phyloP scores from a whole-genome alignment of 2,888 invertebrate genomes.

The Morinoia aosen region DNA sequence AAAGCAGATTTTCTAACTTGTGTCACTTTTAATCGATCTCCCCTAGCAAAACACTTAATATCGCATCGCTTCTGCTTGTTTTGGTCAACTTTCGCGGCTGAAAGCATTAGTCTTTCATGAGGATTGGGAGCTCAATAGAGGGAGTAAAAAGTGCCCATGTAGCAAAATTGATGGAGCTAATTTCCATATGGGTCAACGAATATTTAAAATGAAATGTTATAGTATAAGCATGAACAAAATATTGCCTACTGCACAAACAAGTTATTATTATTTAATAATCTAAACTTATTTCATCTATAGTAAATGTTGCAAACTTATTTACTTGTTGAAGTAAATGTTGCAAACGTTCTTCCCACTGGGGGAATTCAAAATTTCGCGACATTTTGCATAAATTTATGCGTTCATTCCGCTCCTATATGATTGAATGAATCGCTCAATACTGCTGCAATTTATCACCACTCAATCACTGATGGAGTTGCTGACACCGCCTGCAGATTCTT shows the following conservation, averaged over 20 bases:
- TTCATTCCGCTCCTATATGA: neutral
- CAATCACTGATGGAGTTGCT: constrained; percentile 40
- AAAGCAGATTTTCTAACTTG: neutral
- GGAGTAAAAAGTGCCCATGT: neutral
- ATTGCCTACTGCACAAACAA: neutral
- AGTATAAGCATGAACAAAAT: neutral
- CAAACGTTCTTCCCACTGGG: neutral
- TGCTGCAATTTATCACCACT: neutral
- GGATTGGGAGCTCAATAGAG: neutral
- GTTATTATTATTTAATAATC: neutral
- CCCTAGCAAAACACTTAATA: neutral
- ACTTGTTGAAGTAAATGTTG: neutral
- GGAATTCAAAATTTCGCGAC: neutral
- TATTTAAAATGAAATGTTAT: neutral
- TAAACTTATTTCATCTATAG: neutral
- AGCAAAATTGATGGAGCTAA: neutral
- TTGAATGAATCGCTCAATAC: neutral
- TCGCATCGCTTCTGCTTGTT: neutral
- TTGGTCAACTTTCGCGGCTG: neutral
- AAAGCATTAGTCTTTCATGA: neutral
- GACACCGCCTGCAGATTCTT: constrained; percentile 25
- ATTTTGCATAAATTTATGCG: neutral
- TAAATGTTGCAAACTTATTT: neutral
- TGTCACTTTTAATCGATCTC: neutral
- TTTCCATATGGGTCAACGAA: neutral